These are phyloP conservation scores for Onthophagus sagittarius DNA, from an alignment of 2,888 invertebrate species.

Conservation along the genomic window DNA sequence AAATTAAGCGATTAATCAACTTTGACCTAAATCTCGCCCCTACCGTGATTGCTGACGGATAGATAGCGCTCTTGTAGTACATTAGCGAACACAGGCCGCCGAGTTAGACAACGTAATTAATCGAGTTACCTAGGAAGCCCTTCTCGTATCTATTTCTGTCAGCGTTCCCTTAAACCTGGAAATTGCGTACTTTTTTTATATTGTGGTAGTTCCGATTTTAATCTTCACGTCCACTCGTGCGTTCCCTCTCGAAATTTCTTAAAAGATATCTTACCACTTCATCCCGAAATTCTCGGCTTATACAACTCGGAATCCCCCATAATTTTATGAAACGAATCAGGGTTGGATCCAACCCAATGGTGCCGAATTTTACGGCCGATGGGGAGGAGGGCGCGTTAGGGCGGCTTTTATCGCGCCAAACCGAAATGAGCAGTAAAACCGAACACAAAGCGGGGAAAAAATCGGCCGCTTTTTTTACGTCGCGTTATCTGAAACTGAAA, in stretches of 20 bases:
- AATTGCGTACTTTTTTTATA: background rate
- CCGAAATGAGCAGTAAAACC: slow-evolving; percentile 9
- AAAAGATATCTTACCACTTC: background rate
- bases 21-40: background rate
- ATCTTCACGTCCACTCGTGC: background rate
- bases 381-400: background rate
- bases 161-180: background rate
- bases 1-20: background rate
- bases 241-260: background rate
- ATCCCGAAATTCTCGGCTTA: background rate
- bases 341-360: background rate
- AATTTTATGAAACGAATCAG: slow-evolving; percentile 4
- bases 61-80: background rate
- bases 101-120: background rate
- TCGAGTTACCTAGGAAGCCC: background rate
- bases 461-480: background rate
- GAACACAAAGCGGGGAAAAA: slow-evolving; percentile 2
- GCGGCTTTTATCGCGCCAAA: slow-evolving; percentile 5
- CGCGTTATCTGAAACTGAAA: background rate
- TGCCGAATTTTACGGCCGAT: slow-evolving; percentile 1
- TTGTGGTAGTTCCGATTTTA: background rate
- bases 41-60: background rate
- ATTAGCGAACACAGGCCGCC: background rate
- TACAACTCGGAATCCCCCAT: background rate
- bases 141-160: background rate